These are phyloP conservation scores for Forbesichthys papilliferus DNA, from an alignment of 2,113 vertebrate genomes.

Conservation along the genomic window DNA sequence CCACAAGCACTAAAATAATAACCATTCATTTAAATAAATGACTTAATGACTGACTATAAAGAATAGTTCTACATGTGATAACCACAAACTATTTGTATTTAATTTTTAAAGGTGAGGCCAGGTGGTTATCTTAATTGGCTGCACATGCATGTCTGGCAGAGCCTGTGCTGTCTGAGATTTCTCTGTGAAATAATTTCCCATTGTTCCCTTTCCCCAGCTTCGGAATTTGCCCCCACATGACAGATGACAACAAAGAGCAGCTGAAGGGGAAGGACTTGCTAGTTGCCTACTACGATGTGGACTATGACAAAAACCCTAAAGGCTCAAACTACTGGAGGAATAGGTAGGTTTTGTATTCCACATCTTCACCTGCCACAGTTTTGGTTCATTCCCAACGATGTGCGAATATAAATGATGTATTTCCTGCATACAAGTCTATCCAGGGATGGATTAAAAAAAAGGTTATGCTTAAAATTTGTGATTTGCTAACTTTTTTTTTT, in stretches of 20 bases:
- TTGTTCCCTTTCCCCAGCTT: slow-evolving; percentile 74
- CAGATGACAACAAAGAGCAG: slow-evolving; percentile 94
- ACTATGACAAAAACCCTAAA: slow-evolving; percentile 95
- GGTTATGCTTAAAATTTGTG: no score
- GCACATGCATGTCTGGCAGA: background rate
- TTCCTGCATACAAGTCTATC: no score
- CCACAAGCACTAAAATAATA: no score
- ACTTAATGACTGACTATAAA: no score
- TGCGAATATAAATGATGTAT: no score
- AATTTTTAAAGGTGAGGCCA: background rate
- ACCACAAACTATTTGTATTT: no score
- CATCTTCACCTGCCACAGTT: background rate
- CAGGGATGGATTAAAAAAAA: no score
- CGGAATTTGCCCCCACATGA: slow-evolving; percentile 96
- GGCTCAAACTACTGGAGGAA: slow-evolving; percentile 99
- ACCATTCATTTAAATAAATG: no score
- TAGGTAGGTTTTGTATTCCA: slow-evolving; percentile 73
- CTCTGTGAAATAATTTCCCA: background rate
- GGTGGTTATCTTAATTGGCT: background rate
- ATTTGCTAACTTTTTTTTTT: no score
- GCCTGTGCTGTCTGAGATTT: background rate
- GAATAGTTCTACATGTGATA: no score
- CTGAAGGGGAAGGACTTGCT: slow-evolving; percentile 90
- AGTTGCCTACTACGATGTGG: slow-evolving; percentile 94
- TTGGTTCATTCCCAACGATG: background rate